Evolutionary conservation across 1,140 invertebrate genomes (phyloP), one percentile per base, ranked within the genome.

Genomic region (Epicauta chinensis): DNA sequence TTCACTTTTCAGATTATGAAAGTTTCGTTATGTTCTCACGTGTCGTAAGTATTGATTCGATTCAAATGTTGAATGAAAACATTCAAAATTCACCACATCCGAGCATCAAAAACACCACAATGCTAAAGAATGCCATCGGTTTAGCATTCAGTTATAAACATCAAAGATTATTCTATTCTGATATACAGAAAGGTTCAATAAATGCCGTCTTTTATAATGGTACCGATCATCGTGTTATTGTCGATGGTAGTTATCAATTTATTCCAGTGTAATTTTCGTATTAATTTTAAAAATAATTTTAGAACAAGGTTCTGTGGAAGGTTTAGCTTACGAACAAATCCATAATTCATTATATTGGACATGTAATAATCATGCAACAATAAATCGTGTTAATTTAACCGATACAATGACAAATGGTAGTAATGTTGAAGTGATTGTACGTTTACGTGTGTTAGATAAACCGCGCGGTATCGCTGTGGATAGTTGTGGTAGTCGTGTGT

Each of bases 121-220:
- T 81, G 49, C 86, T 93, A 77, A 75, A 84, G 37, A 92, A 93
- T 71, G 88, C 89, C 2, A 91, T 93, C 61, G 88, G 86, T 17
- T 74, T 95, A 4, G 79, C 86, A 2, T 90, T 84, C 70, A 87
- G 92, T 72, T 91, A 89, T 65, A 72, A 73, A 48, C 72, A 71
- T 2, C 72, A 82, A 46, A 70, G 80, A 37, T 71, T 93, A 13
- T 93, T 89, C 72, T 94, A 90, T 72, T 92, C 89, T 1, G 91
- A 93, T 68, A 91, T 93, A 56, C 87, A 91, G 63, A 72, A 81
- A 52, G 87, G 87, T 39, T 83, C 86, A 42, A 91, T 95, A 56
- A 88, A 88, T 69, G 75, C 78, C 34, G 88, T 92, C n/a, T 76
- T 77, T 65, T 93, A 92, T 70, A 89, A 93, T 73, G 89, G 90